These are phyloP conservation scores for Apogon talboti DNA, from an alignment of 2,797 vertebrate species.

Conservation along the genomic window DNA sequence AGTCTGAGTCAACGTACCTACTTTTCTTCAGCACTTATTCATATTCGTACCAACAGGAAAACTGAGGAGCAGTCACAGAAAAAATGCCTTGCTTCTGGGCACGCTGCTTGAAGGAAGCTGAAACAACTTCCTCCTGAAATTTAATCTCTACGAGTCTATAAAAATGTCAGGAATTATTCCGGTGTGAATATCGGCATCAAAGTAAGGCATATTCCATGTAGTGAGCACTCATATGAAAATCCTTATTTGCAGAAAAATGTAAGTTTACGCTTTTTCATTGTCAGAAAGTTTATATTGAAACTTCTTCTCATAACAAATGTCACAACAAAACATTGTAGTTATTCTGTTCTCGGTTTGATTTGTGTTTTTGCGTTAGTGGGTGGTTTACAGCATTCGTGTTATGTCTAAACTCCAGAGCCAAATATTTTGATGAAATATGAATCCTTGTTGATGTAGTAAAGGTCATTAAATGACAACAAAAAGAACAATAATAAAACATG, in stretches of 20 bases:
- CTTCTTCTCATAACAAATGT: constrained; percentile 47
- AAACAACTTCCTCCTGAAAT: constrained; percentile 47
- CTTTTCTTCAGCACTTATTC: constrained; percentile 1
- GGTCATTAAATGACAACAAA: constrained; percentile 54
- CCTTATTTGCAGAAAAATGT: constrained; percentile 1
- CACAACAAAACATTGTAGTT: constrained; percentile 46
- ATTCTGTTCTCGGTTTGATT: constrained; percentile 23
- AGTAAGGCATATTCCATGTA: background rate
- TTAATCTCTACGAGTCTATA: constrained; percentile 29
- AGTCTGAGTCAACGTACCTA: constrained; percentile 8
- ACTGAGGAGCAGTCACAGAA: constrained; percentile 4
- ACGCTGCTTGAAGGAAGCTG: constrained; percentile 15
- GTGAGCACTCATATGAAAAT: background rate
- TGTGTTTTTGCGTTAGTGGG: constrained; percentile 35
- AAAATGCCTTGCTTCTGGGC: constrained; percentile 35
- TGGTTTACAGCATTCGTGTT: constrained; percentile 41
- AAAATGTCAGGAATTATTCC: constrained; percentile 26
- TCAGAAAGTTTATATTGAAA: constrained; percentile 46
- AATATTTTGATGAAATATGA: constrained; percentile 70
- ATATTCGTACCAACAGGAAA: constrained; percentile 13
- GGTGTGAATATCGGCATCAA: constrained; percentile 12
- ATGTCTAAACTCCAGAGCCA: constrained; percentile 50
- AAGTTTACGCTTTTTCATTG: constrained; percentile 9
- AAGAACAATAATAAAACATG: constrained; percentile 58
- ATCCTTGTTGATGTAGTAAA: constrained; percentile 54